Base-by-base conservation (phyloP, 2,797 vertebrate genomes). In the Macroramphosus scolopax region DNA sequence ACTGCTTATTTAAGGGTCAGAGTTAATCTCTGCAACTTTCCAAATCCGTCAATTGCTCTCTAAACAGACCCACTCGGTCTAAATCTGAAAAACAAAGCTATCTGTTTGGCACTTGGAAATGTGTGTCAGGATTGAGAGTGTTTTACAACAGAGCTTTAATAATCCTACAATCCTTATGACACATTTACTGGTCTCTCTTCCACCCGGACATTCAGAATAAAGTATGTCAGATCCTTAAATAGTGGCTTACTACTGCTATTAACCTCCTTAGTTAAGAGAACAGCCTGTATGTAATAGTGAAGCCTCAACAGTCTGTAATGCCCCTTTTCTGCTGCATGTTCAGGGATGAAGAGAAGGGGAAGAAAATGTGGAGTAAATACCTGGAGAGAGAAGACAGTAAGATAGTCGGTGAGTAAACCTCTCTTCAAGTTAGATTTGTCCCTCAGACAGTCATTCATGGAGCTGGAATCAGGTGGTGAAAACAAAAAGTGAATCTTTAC, bases 341-440 rank as follows among this genome's bases (percentile, higher is more conserved):
- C 78, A 98, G 96, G 10, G 95, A 98, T 0, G 92, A 96, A 0
- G 95, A 98, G 79, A 98, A 98, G 78, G 94, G 95, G 50, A 92
- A 91, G 65, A 94, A 92, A 77, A 97, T 98, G 96, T 98, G 96
- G 96, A 91, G 87, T 80, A 95, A 92, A 82, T 98, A 98, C 69
- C 84, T 96, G 43, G 95, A 96, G 54, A 89, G 94, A 71, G 96
- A 98, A 75, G 95, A 98, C 91, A 98, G 96, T 62, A 92, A 95
- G 68, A 88, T 98, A 4, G 91, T 96, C 0, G 95, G 96, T 95
- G 69, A 92, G 95, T 83, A 20, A 15, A 41, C n/a, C 1, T 14
- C 6, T 8, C 4, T 26, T 31, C 14, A 8, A n/a, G 14, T 7
- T 10, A 12, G 8, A 10, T 29, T 1, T 29, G 28, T 5, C 4